Evolutionary conservation across 2,797 vertebrate species (phyloP).

Genomic region (Microctenopoma lineatum): DNA sequence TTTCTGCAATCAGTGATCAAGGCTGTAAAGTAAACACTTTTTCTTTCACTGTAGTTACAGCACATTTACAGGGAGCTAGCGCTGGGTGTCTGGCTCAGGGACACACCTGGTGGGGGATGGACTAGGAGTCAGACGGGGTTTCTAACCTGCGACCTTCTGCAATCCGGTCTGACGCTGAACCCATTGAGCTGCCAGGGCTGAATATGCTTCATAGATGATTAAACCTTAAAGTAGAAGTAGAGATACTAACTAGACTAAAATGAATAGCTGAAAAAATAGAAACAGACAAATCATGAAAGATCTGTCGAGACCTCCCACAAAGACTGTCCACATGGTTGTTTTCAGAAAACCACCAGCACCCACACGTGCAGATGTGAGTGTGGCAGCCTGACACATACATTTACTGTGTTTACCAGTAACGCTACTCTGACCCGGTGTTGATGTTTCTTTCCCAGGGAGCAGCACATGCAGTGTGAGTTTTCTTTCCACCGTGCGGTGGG

Average conservation of each 20-base stretch:
- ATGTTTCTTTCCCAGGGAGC: constrained; percentile 22
- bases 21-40: neutral
- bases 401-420: constrained; percentile 44
- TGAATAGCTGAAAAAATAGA: constrained; percentile 2
- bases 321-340: constrained; percentile 45
- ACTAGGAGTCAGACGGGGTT: no score
- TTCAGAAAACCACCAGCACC: constrained; percentile 48
- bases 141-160: no score
- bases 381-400: constrained; percentile 25
- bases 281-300: constrained; percentile 10
- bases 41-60: neutral
- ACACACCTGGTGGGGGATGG: no score
- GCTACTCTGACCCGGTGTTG: constrained; percentile 14
- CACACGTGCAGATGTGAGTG: constrained; percentile 24
- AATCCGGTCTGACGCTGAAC: no score
- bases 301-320: constrained; percentile 64
- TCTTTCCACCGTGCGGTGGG: constrained; percentile 7
- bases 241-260: neutral
- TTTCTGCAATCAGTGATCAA: constrained; percentile 15
- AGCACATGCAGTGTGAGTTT: constrained; percentile 4
- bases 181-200: no score
- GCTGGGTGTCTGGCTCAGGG: no score
- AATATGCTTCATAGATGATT: neutral
- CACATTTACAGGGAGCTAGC: no score
- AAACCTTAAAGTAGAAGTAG: no score